A percentile compares a stretch with the other conserved stretches of the same genome.
Evolutionary conservation across 2,888 invertebrate genomes (phyloP).

Genomic region (Dascillus cervinus): DNA sequence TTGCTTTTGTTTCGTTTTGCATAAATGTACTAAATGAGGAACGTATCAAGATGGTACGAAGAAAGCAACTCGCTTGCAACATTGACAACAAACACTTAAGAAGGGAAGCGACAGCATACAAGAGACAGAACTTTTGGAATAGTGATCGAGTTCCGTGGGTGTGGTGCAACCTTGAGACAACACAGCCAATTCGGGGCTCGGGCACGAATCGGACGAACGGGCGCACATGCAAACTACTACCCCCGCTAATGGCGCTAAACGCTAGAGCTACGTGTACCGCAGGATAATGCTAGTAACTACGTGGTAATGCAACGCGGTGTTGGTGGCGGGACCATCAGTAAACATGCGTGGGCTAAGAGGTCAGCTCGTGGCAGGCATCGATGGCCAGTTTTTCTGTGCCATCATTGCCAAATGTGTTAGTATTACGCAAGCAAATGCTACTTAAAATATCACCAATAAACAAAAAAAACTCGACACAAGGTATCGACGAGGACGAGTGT

Average conservation of each 20-base stretch:
- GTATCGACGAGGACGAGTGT: slow-evolving; percentile 34
- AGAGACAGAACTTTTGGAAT: slow-evolving; percentile 16
- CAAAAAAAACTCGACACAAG: slow-evolving; percentile 20
- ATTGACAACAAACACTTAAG: slow-evolving; percentile 22
- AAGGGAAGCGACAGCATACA: slow-evolving; percentile 17
- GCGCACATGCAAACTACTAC: slow-evolving; percentile 30
- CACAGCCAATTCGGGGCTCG: slow-evolving; percentile 40
- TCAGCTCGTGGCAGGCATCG: slow-evolving; percentile 10
- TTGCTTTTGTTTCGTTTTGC: too few species aligned
- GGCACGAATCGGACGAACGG: slow-evolving; percentile 25
- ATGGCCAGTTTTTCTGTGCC: slow-evolving; percentile 8
- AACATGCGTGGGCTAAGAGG: slow-evolving; percentile 26
- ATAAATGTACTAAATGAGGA: too few species aligned
- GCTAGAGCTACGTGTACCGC: slow-evolving; percentile 31
- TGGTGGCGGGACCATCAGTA: slow-evolving; percentile 19
- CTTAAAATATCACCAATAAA: slow-evolving; percentile 41
- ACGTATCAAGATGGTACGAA: neutral
- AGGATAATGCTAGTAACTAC: slow-evolving; percentile 25
- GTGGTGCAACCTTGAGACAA: slow-evolving; percentile 42
- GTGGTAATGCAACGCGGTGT: slow-evolving; percentile 31
- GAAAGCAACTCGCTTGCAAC: slow-evolving; percentile 21
- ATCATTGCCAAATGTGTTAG: slow-evolving; percentile 14
- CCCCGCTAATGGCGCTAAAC: slow-evolving; percentile 26
- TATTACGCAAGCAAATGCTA: slow-evolving; percentile 32
- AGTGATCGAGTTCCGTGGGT: slow-evolving; percentile 25